These are phyloP conservation scores for Lepidochitona cinerea DNA, from an alignment of 2,888 invertebrate genomes.

Conservation along the genomic window DNA sequence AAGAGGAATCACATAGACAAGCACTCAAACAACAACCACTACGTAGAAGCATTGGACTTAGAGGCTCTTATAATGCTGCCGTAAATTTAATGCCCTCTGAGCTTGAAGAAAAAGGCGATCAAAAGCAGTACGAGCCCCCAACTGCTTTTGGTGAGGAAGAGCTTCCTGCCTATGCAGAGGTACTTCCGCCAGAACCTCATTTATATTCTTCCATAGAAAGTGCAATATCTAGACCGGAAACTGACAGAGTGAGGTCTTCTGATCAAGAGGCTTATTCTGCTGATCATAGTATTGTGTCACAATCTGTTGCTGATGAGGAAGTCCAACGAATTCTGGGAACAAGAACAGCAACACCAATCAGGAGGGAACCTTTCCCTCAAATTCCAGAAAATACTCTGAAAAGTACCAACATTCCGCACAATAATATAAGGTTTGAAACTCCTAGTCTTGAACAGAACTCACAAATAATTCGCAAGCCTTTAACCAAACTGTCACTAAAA, in stretches of 20 bases:
- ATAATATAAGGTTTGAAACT: not conserved
- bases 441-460: not conserved
- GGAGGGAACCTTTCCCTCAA: not conserved
- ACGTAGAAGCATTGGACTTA: not conserved
- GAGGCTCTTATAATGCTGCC: constrained; percentile 13
- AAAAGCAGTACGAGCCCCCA: constrained; percentile 21
- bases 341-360: not conserved
- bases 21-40: not conserved
- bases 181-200: not conserved
- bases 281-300: not conserved
- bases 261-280: not conserved
- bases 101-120: not conserved
- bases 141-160: constrained; percentile 52
- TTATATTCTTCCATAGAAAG: not conserved
- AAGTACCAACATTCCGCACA: not conserved
- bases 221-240: not conserved
- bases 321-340: not conserved
- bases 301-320: not conserved
- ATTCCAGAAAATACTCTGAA: not conserved
- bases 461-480: no score
- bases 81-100: constrained; percentile 16
- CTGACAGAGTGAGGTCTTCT: no score
- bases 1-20: no score
- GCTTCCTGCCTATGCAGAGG: constrained; percentile 53
- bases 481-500: not conserved